Conservation (phyloP, 1,140 invertebrate genomes). For the Cryptotermes secundus region DNA sequence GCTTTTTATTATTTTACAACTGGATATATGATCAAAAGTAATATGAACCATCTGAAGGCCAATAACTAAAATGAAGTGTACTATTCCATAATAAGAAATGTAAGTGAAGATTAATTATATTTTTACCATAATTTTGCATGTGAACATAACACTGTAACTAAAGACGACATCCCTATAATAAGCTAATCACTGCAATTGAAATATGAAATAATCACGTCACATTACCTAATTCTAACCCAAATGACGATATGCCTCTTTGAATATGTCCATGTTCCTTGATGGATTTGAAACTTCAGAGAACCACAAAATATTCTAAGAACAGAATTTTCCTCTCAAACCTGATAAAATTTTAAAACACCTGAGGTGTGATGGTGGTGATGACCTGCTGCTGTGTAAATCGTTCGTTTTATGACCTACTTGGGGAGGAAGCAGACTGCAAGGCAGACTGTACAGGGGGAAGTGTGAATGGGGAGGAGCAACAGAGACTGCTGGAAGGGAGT, state of each 20-base stretch:
- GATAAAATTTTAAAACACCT: neutral
- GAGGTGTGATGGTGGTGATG: neutral
- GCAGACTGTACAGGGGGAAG: neutral
- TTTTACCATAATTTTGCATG: neutral
- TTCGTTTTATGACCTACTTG: constrained; percentile 1
- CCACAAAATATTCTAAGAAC: neutral
- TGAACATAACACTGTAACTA: neutral
- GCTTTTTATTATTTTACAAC: neutral
- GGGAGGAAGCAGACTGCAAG: neutral
- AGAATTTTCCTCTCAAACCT: neutral
- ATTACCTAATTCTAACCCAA: neutral
- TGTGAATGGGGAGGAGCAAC: neutral
- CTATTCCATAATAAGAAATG: too few relatives aligned
- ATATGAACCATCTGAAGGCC: too few relatives aligned
- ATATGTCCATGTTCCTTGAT: neutral
- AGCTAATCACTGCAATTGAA: neutral
- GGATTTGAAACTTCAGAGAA: neutral
- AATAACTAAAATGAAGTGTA: too few relatives aligned
- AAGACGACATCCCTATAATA: neutral
- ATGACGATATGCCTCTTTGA: neutral
- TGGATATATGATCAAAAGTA: neutral
- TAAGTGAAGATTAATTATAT: too few relatives aligned
- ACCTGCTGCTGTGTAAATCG: neutral
- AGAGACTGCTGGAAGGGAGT: neutral
- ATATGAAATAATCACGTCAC: neutral